Conservation (phyloP, 2,888 invertebrate species). For the Eupeodes latifasciatus region DNA sequence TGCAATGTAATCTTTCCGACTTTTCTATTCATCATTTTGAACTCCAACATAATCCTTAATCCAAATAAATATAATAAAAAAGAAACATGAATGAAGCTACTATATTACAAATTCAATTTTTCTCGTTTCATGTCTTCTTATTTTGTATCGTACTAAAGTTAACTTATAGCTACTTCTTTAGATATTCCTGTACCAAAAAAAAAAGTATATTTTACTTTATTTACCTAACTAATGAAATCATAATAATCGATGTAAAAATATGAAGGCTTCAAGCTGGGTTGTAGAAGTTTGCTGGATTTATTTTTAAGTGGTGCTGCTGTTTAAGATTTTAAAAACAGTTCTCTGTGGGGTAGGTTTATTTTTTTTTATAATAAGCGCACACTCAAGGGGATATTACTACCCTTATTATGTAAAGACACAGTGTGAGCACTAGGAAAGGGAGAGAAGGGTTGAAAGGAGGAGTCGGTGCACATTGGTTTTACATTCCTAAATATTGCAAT, state of each 20-base stretch:
- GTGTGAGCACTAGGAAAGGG: too few relatives aligned
- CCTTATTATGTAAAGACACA: too few relatives aligned
- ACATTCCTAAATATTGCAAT: too few relatives aligned
- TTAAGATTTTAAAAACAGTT: too few relatives aligned
- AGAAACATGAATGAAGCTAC: background rate
- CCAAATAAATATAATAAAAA: slow-evolving; percentile 12
- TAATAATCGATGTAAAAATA: slow-evolving; percentile 7
- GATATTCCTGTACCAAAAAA: background rate
- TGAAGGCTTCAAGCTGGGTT: background rate
- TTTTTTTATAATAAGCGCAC: too few relatives aligned
- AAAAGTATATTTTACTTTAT: slow-evolving; percentile 10
- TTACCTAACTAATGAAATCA: slow-evolving; percentile 29
- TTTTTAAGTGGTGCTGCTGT: too few relatives aligned
- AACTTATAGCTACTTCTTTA: too few relatives aligned
- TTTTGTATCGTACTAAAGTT: background rate
- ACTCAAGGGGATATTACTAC: too few relatives aligned
- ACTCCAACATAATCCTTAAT: slow-evolving; percentile 19
- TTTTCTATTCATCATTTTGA: slow-evolving; percentile 17
- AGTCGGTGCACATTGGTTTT: too few relatives aligned
- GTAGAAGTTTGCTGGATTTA: background rate
- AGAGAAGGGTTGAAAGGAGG: too few relatives aligned
- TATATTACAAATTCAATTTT: slow-evolving; percentile 19
- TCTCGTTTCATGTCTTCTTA: slow-evolving; percentile 7
- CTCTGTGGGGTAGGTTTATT: too few relatives aligned
- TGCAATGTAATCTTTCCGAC: background rate